Evolutionary conservation across 2,888 invertebrate genomes (phyloP).

Genomic region (Nymphalis urticae): DNA sequence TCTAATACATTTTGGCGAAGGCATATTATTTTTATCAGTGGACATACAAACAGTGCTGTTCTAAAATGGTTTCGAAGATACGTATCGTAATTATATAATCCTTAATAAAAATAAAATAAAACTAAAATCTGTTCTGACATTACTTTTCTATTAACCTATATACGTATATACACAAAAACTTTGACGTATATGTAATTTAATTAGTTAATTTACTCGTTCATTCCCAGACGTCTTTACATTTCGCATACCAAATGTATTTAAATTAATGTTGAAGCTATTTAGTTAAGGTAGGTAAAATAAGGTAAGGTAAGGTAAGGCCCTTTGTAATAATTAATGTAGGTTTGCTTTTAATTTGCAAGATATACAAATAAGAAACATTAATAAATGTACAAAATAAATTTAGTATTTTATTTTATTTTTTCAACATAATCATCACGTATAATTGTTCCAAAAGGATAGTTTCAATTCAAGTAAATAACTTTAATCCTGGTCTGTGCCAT

Average conservation of each 20-base stretch:
- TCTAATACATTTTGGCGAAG: conserved; percentile 58
- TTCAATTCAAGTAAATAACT: conserved; percentile 14
- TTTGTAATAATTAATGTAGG: neutral
- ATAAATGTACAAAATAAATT: too few species aligned
- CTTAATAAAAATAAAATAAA: too few species aligned
- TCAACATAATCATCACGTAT: too few species aligned
- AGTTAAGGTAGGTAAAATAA: neutral
- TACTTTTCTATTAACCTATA: neutral
- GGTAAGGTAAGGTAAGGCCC: too few species aligned
- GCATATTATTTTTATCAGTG: conserved; percentile 52
- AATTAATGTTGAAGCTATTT: neutral
- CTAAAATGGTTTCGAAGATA: neutral
- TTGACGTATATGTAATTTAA: neutral
- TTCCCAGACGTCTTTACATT: neutral
- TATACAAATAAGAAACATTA: too few species aligned
- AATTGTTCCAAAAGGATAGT: conserved; percentile 12
- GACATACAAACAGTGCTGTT: neutral
- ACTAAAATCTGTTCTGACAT: too few species aligned
- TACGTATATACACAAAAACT: neutral
- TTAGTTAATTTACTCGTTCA: conserved; percentile 7
- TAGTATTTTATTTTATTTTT: too few species aligned
- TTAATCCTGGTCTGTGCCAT: conserved; percentile 26
- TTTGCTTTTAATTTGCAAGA: too few species aligned
- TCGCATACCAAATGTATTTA: neutral
- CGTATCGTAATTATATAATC: too few species aligned